These are phyloP conservation scores for Hydra vulgaris DNA, from an alignment of 30 jellyfish, hydroid and myxozoan species.

Conservation along the genomic window DNA sequence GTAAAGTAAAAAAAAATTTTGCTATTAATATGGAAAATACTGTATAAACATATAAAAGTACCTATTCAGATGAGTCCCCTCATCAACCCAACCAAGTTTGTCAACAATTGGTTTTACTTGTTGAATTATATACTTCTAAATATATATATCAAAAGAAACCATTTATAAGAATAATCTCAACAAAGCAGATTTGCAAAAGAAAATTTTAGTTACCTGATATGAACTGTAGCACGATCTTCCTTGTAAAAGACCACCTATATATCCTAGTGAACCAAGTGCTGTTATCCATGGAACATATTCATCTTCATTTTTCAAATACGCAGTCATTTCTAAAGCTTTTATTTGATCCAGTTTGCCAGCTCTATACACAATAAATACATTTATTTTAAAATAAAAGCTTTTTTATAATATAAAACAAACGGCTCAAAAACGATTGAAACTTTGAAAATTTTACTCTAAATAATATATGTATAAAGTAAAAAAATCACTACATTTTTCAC, in stretches of 20 bases:
- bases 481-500: no score
- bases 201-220: background rate
- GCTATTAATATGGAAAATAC: background rate
- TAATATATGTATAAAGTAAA: no score
- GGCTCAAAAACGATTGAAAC: no score
- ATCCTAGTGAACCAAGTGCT: conserved; percentile 43
- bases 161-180: background rate
- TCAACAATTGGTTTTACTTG: conserved; percentile 41
- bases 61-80: conserved; percentile 66
- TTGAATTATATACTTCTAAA: conserved; percentile 38
- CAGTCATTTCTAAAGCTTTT: conserved; percentile 44
- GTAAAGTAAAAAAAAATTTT: background rate
- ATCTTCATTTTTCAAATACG: conserved; percentile 47
- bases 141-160: background rate
- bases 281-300: conserved; percentile 68
- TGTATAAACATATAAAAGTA: background rate
- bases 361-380: conserved; percentile 11
- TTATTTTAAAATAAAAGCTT: no score
- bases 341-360: conserved; percentile 34
- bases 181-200: background rate
- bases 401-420: no score
- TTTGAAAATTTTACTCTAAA: no score
- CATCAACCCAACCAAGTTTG: conserved; percentile 54
- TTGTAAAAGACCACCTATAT: conserved; percentile 51
- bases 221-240: conserved; percentile 27